phyloP scores from a whole-genome alignment of 2,113 vertebrate species.

The Rhea pennata region DNA sequence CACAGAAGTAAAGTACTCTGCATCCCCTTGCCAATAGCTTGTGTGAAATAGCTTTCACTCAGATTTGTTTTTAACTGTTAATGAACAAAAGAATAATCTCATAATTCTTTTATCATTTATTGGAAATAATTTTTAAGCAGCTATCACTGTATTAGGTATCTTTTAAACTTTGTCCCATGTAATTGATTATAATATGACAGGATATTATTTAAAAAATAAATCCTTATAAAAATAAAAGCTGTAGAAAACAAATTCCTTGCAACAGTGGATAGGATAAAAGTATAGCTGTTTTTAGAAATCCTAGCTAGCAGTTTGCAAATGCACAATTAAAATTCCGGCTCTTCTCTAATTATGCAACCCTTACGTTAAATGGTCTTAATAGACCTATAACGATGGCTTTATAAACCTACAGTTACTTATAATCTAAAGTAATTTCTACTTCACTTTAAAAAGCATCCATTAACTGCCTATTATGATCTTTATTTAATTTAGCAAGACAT shows the following conservation, averaged over 20 bases:
- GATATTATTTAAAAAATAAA: background rate
- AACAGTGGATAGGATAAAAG: constrained; percentile 2
- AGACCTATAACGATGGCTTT: constrained; percentile 78
- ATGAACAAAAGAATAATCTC: background rate
- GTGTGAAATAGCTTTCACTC: background rate
- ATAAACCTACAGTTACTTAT: constrained; percentile 76
- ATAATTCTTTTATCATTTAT: background rate
- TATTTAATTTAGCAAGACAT: constrained; percentile 74
- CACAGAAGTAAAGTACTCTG: background rate
- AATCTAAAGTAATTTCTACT: constrained; percentile 76
- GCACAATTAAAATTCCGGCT: constrained; percentile 78
- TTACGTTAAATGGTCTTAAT: constrained; percentile 81
- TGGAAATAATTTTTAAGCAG: background rate
- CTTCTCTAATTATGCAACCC: constrained; percentile 75
- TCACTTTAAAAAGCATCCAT: constrained; percentile 69
- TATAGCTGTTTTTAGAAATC: constrained; percentile 61
- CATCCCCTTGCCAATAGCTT: background rate
- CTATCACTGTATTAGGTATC: background rate
- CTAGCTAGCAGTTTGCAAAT: constrained; percentile 74
- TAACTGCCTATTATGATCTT: constrained; percentile 76
- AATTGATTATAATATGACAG: background rate
- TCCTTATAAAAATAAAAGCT: background rate
- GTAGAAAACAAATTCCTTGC: background rate
- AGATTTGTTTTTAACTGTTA: background rate
- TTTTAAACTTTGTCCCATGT: background rate